phyloP scores from a whole-genome alignment of 2,113 vertebrate genomes.

The Pachyramphus minor region DNA sequence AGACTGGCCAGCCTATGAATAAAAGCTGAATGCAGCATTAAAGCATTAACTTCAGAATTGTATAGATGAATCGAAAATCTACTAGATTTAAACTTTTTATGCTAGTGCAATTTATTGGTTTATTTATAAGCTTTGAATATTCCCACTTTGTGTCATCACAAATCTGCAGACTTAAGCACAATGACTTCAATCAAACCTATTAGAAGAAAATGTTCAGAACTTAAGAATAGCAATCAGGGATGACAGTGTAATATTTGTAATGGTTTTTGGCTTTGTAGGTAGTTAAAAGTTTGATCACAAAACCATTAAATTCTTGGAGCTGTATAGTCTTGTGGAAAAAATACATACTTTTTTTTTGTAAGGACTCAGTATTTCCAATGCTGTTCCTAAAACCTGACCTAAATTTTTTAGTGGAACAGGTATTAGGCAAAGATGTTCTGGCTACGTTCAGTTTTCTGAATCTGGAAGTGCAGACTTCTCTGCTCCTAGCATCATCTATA shows the following conservation, averaged over 20 bases:
- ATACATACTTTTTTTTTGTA: neutral
- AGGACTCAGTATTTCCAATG: neutral
- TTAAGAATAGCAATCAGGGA: neutral
- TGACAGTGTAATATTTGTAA: neutral
- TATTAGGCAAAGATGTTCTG: neutral
- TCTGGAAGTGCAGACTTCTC: neutral
- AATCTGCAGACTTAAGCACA: neutral
- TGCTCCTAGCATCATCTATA: neutral
- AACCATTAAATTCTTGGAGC: neutral
- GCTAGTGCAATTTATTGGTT: neutral
- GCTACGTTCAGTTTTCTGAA: neutral
- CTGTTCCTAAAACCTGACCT: rapidly evolving
- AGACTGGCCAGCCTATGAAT: neutral
- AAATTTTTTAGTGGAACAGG: neutral
- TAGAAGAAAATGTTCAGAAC: neutral
- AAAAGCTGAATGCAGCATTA: neutral
- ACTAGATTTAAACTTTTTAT: neutral
- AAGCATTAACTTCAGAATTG: neutral
- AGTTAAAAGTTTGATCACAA: neutral
- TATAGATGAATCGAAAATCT: neutral
- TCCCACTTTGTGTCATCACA: neutral
- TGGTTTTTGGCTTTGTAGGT: neutral
- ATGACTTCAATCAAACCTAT: neutral
- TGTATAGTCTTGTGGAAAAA: neutral
- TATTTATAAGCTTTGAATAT: neutral